Evolutionary conservation across 1,140 invertebrate species (phyloP), one percentile per base, ranked within the genome.

Genomic region (Tyrophagus putrescentiae): DNA sequence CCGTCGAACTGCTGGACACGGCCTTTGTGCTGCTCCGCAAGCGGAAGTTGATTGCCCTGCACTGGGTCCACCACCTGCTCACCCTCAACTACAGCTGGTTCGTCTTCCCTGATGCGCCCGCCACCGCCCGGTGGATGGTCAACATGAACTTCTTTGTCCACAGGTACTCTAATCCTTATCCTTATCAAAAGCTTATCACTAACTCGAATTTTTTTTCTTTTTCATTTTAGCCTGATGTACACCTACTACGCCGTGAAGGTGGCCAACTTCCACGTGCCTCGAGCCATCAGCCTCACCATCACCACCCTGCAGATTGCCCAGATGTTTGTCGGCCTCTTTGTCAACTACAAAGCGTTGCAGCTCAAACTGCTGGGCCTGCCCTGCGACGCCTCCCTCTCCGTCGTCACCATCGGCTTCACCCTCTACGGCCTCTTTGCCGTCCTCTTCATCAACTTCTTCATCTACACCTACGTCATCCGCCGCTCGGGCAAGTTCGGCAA

Each of bases 131-230:
- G 52, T 98, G 94, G 93, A 98, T 94, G 73, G 87, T 97, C 69
- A 87, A 92, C n/a, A 95, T 98, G 86, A 98, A 98, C 74, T 98
- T 91, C 73, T 85, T 83, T 65, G 92, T 98, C 23, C 94, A 98
- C 75, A n/a, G n/a, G n/a, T n/a, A n/a, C n/a, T n/a, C n/a, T n/a
- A n/a, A n/a, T n/a, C n/a, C n/a, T n/a, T n/a, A n/a, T n/a, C n/a
- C n/a, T n/a, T n/a, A n/a, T n/a, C n/a, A n/a, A n/a, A n/a, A n/a
- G n/a, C n/a, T n/a, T n/a, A n/a, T n/a, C n/a, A n/a, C n/a, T n/a
- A n/a, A n/a, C n/a, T n/a, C n/a, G n/a, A n/a, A n/a, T n/a, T n/a
- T n/a, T n/a, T n/a, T n/a, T n/a, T n/a, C n/a, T n/a, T n/a, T n/a
- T n/a, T n/a, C n/a, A n/a, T n/a, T n/a, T n/a, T n/a, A n/a, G n/a